Conservation (phyloP, 2,888 invertebrate genomes). For the Smittia aterrima region DNA sequence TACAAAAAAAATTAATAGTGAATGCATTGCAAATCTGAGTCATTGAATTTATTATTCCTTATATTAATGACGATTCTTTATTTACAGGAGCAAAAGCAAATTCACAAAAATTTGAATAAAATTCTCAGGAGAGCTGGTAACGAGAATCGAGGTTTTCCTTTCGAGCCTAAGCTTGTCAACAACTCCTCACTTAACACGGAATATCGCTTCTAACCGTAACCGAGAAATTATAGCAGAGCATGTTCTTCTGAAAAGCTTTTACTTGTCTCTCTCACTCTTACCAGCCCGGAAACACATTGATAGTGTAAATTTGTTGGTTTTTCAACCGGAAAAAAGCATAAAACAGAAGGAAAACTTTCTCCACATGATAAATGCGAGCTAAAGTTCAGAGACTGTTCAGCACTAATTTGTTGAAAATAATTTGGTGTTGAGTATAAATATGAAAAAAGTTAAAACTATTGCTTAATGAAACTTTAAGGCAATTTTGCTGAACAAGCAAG, state of each 20-base stretch:
- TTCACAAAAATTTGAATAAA: too few species aligned
- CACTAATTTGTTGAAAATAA: neutral
- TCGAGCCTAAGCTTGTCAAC: too few species aligned
- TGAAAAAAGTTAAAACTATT: neutral
- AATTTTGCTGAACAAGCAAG: neutral
- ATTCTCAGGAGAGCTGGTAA: too few species aligned
- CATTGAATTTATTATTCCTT: too few species aligned
- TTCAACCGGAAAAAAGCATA: neutral
- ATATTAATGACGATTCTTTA: too few species aligned
- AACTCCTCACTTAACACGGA: neutral
- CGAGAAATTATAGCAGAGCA: neutral
- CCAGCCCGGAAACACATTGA: neutral
- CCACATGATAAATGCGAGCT: neutral
- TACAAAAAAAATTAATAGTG: too few species aligned
- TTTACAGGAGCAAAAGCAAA: too few species aligned
- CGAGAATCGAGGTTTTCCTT: too few species aligned
- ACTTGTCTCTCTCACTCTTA: too few species aligned
- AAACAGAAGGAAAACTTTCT: constrained; percentile 3
- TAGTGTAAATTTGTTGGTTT: neutral
- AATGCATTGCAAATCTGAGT: too few species aligned
- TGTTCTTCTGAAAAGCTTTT: neutral
- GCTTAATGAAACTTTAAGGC: neutral
- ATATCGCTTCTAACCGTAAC: neutral
- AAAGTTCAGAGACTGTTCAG: neutral
- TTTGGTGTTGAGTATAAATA: neutral